Base-by-base conservation (phyloP, 2,797 vertebrate genomes). In the Darevskia nairensis region DNA sequence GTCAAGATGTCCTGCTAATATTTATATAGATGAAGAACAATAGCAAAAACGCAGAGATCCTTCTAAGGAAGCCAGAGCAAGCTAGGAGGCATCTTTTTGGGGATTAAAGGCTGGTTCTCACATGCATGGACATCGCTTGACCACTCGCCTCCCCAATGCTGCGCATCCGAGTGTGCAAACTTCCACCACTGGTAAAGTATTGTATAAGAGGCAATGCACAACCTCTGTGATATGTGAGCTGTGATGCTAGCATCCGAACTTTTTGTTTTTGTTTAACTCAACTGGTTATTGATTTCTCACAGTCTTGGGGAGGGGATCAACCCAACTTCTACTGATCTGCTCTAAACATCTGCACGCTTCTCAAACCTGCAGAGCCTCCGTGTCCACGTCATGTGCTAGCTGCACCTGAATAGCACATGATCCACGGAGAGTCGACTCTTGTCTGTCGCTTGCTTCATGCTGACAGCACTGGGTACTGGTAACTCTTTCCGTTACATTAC, bases 1-100 rank as follows among this genome's bases (percentile, higher is more conserved):
- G 87, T 91, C 84, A 74, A 89, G 88, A 93, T 92, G 85, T 91
- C 89, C 85, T 91, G 91, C 89, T 88, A 91, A 89, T 87, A 90
- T 72, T 85, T 80, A 85, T 86, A 82, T 0, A 0, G 19, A 59
- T 82, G 80, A 80, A 32, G 27, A 59, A 25, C 89, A 85, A 90
- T 80, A 91, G 75, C 7, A n/a, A 88, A 76, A 90, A 41, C 32
- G 32, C 64, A 71, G 44, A 69, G 23, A 50, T 10, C 39, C 13
- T 87, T 32, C 80, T 64, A 82, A 55, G 55, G 39, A 82, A 81
- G 69, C 78, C 27, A 59, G 29, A 74, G 59, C 64, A 55, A 32
- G 75, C 61, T 44, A 88, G 46, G 25, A 8, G 23, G 8, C 29
- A 46, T 61, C 39, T 74, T 41, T 81, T 44, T 50, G 55, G 66